Conservation (phyloP, 2,113 vertebrate genomes). For the Istiophorus platypterus region DNA sequence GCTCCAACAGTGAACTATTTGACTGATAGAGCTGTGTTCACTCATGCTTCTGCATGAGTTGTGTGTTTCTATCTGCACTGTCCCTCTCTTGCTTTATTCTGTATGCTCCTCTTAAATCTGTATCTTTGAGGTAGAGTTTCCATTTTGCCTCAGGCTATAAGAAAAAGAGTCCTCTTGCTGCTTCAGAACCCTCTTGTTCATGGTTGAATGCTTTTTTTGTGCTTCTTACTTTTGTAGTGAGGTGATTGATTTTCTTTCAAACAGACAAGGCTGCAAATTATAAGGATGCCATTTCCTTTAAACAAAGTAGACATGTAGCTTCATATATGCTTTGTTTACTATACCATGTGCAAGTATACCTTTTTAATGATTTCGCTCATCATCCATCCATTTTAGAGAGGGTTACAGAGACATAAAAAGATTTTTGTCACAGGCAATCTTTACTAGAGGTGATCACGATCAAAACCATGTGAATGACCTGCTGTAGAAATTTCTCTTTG, state of each 20-base stretch:
- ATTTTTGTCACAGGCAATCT: neutral
- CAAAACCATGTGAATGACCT: slow-evolving; percentile 30
- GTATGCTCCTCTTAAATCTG: slow-evolving; percentile 21
- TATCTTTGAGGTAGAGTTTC: slow-evolving; percentile 42
- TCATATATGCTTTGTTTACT: neutral
- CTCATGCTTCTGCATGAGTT: slow-evolving; percentile 34
- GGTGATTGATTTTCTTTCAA: slow-evolving; percentile 16
- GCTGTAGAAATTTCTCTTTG: slow-evolving; percentile 20
- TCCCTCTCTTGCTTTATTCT: slow-evolving; percentile 20
- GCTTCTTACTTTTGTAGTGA: slow-evolving; percentile 18
- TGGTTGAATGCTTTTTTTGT: slow-evolving; percentile 23
- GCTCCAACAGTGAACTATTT: slow-evolving; percentile 20
- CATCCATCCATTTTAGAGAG: neutral
- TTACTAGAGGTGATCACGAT: slow-evolving; percentile 2
- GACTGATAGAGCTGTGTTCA: slow-evolving; percentile 31
- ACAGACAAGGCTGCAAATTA: slow-evolving; percentile 10
- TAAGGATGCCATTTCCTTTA: neutral
- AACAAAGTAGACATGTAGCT: neutral
- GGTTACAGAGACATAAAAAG: slow-evolving; percentile 5
- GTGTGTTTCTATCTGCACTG: slow-evolving; percentile 26
- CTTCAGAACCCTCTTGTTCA: slow-evolving; percentile 22
- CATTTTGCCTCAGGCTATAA: slow-evolving; percentile 25
- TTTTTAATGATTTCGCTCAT: neutral
- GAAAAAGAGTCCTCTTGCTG: slow-evolving; percentile 29
- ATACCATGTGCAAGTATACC: neutral